These are phyloP conservation scores for Grammomys dolichurus DNA, from an alignment of 2,113 vertebrate genomes.

Conservation along the genomic window DNA sequence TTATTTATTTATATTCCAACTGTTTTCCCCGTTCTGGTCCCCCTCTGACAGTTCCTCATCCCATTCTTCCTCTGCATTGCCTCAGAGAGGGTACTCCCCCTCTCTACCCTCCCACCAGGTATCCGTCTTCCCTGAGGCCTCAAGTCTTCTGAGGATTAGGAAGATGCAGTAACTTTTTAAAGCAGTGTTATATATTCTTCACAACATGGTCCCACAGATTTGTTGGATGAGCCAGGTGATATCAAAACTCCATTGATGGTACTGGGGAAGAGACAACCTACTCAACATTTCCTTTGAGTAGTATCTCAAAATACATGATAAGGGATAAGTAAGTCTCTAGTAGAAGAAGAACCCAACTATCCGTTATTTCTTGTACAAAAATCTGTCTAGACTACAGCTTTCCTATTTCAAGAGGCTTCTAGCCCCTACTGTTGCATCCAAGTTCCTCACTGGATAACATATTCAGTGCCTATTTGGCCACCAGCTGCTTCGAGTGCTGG, in stretches of 20 bases:
- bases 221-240: not conserved
- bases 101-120: too few relatives aligned
- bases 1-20: too few relatives aligned
- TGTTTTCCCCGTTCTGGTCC: too few relatives aligned
- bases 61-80: too few relatives aligned
- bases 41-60: too few relatives aligned
- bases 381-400: not conserved
- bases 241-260: not conserved
- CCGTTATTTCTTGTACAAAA: not conserved
- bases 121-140: too few relatives aligned
- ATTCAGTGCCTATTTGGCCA: not conserved
- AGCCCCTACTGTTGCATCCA: not conserved
- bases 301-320: not conserved
- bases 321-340: not conserved
- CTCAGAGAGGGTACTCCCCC: too few relatives aligned
- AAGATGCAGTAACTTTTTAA: not conserved
- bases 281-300: not conserved
- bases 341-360: not conserved
- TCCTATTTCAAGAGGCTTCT: not conserved
- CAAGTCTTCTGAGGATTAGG: too few relatives aligned
- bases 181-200: not conserved
- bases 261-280: not conserved
- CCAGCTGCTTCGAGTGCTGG: fast-evolving
- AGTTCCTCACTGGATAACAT: not conserved
- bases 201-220: fast-evolving